Base-by-base conservation (phyloP, 2,797 vertebrate species). In the Merluccius polli region DNA sequence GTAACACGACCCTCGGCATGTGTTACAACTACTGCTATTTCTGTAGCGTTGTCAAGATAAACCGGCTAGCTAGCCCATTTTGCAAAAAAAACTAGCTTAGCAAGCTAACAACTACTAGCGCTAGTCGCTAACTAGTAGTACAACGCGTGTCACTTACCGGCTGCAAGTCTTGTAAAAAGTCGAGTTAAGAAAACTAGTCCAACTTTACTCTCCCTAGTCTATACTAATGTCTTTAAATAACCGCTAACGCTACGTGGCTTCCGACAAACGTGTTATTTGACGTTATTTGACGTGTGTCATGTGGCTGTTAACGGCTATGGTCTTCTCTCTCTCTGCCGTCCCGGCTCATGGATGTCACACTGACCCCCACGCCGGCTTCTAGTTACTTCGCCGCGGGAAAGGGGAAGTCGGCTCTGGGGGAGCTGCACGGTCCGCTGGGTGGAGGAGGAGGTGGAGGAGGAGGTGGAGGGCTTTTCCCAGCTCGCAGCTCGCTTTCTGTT, bases 311-410 rank as follows among this genome's bases (percentile, higher is more conserved):
- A n/a, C 44, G 44, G 63, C 63, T 31, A 27, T 68, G 27, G 65
- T 68, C 27, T 27, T 30, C 65, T 13, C 16, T 13, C 65, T 59
- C 52, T 24, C 65, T n/a, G n/a, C 63, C 3, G 63, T 67, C 63
- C 63, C 63, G 63, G 63, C 65, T 68, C 65, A 68, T 68, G n/a
- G n/a, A n/a, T n/a, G 65, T 68, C 65, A 68, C 24, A 68, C 65
- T 15, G 52, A 24, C 52, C 21, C 52, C 21, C 52, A 59, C 21
- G 52, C 52, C n/a, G 21, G n/a, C 52, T 59, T n/a, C 52, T 59
- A 21, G 52, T 59, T 7, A n/a, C 21, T n/a, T 59, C 7, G 10
- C n/a, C 18, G 21, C 52, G 52, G 52, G 52, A 5, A 59, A 24
- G 21, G 21, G 52, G 21, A n/a, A 6, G 52, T 24, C 8, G 52